A percentile compares a stretch with the other conserved stretches of the same genome.
phyloP scores from a whole-genome alignment of 92 coral and sea anemone genomes.

The Heliopora coerulea region DNA sequence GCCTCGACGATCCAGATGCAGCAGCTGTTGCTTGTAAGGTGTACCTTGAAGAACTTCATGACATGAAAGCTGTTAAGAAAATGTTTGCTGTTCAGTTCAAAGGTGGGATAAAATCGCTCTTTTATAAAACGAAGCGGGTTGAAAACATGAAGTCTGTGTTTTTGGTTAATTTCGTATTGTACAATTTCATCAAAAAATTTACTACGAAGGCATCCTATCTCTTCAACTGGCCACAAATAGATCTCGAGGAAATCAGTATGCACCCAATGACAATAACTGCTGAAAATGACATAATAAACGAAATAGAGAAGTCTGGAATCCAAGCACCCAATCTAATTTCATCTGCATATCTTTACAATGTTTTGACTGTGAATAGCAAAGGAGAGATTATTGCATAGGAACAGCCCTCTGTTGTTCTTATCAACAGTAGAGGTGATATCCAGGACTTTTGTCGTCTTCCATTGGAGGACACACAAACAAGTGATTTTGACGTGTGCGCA shows the following conservation, averaged over 20 bases:
- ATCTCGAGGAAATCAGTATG: background rate
- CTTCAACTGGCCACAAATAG: conserved; percentile 7
- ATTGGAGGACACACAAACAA: background rate
- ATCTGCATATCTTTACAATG: background rate
- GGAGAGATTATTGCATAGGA: conserved; percentile 1
- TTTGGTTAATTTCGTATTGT: background rate
- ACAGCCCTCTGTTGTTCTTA: background rate
- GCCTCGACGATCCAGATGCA: conserved; percentile 12
- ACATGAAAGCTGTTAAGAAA: conserved; percentile 8
- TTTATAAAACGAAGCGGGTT: conserved; percentile 15
- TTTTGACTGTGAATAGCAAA: conserved; percentile 2
- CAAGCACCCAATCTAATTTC: background rate
- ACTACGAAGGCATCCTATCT: background rate
- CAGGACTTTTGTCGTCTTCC: background rate
- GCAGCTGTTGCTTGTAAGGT: background rate
- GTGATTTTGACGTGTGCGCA: background rate
- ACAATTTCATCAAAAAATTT: background rate
- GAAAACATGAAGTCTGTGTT: background rate
- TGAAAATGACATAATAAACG: background rate
- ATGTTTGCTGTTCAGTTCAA: conserved; percentile 13
- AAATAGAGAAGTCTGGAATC: background rate
- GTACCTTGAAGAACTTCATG: conserved; percentile 10
- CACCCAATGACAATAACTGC: background rate
- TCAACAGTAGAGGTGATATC: background rate
- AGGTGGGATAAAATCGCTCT: conserved; percentile 11